Base-by-base conservation (phyloP, 2,888 invertebrate species). In the Cephalotes varians region DNA sequence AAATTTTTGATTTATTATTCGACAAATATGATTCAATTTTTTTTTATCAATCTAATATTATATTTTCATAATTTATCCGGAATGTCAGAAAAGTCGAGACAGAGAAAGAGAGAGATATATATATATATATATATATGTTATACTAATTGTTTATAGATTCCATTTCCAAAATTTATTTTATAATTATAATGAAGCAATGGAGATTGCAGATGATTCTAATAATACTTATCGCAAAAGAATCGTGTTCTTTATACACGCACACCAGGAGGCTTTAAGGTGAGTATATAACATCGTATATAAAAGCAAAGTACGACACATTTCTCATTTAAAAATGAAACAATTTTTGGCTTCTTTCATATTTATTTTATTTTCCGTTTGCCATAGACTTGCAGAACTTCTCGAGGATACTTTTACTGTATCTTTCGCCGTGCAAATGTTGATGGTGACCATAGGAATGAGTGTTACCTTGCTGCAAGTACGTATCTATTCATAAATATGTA, bases 381-480 rank as follows among this genome's bases (percentile, higher is more conserved):
- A 9, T 5, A 76, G 76, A 2, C 31, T 67, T 6, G 76, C 28
- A 10, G n/a, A 54, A 54, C n/a, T 28, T 67, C 37, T 76, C n/a
- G 67, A 76, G 10, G 1, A 31, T n/a, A 51, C 4, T 9, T 76
- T 76, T 3, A n/a, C 5, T 3, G 1, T 76, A 21, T n/a, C 37
- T n/a, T 76, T 67, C 21, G 76, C 34, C 3, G 2, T 40, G 2
- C 37, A 76, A 40, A 37, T 67, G 3, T 28, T 37, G n/a, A 15
- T 76, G 21, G 40, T 21, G 15, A 67, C 67, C 1, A 3, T 37
- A 28, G 76, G 3, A 1, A 40, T 76, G 1, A 76, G 76, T n/a
- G 3, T 67, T 21, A 76, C 67, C 0, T 54, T 67, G 28, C 6
- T 67, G 15, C 76, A 76, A 40, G 67, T 76, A 51, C 1, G 40